These are phyloP conservation scores for Diarsia rubi DNA, from an alignment of 2,888 invertebrate species.

Conservation along the genomic window DNA sequence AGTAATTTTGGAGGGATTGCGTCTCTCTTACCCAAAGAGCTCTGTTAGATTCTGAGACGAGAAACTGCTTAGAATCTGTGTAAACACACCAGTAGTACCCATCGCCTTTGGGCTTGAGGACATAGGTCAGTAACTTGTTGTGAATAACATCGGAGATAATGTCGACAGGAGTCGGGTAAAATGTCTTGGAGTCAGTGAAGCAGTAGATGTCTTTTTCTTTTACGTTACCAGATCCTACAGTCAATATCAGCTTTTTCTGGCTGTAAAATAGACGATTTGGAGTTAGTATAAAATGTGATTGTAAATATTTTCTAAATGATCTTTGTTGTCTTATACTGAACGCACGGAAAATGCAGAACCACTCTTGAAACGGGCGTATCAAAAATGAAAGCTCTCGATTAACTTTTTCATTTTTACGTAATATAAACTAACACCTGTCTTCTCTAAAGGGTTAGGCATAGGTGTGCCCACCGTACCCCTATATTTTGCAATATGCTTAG, in stretches of 20 bases:
- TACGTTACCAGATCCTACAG: slow-evolving; percentile 71
- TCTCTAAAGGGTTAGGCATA: neutral
- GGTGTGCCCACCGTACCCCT: neutral
- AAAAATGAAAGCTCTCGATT: neutral
- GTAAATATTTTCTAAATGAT: neutral
- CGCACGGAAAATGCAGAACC: neutral
- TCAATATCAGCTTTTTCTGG: slow-evolving; percentile 76
- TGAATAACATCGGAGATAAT: slow-evolving; percentile 67
- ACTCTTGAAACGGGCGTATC: neutral
- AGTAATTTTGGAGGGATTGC: slow-evolving; percentile 74
- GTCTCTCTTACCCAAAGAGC: slow-evolving; percentile 79
- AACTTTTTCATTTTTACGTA: neutral
- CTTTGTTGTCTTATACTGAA: neutral
- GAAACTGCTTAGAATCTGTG: slow-evolving; percentile 75
- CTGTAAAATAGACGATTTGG: slow-evolving; percentile 69
- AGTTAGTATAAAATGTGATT: slow-evolving; percentile 18
- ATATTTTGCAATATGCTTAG: neutral
- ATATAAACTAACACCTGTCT: neutral
- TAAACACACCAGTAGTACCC: slow-evolving; percentile 88
- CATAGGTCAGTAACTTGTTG: slow-evolving; percentile 64
- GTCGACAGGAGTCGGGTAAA: slow-evolving; percentile 76
- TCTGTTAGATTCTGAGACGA: slow-evolving; percentile 79
- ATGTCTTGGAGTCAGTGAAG: slow-evolving; percentile 82
- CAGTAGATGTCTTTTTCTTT: slow-evolving; percentile 77
- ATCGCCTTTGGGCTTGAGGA: slow-evolving; percentile 76